Conservation (phyloP, 1,140 invertebrate species). For the Prorops nasuta region DNA sequence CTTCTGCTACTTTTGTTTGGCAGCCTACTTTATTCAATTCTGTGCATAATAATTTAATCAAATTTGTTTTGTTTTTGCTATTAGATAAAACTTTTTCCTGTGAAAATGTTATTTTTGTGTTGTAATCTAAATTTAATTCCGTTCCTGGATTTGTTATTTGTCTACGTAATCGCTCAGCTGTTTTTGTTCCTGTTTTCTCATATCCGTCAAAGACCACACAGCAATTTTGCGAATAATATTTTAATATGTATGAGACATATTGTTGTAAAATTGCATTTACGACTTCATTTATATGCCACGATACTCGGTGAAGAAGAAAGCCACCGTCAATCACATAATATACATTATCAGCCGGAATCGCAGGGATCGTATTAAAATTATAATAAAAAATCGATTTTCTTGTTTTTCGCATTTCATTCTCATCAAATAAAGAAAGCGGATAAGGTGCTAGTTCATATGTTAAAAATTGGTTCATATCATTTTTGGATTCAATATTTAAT, state of each 20-base stretch:
- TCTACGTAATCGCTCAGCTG: conserved; percentile 9
- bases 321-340: conserved; percentile 34
- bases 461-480: conserved; percentile 11
- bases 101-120: conserved; percentile 3
- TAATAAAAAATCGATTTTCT: conserved; percentile 30
- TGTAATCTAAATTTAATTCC: conserved; percentile 6
- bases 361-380: conserved; percentile 8
- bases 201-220: conserved; percentile 38
- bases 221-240: conserved; percentile 29
- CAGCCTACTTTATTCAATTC: conserved; percentile 2
- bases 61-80: conserved; percentile 8
- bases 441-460: conserved; percentile 34
- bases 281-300: conserved; percentile 28
- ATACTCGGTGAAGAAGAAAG: conserved; percentile 22
- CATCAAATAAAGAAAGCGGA: conserved; percentile 35
- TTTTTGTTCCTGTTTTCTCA: conserved; percentile 26
- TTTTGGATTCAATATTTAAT: conserved; percentile 5
- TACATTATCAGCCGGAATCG: conserved; percentile 26
- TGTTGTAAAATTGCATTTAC: conserved; percentile 26
- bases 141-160: conserved; percentile 16
- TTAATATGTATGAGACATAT: conserved; percentile 34
- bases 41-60: conserved; percentile 9
- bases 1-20: not conserved
- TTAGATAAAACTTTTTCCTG: conserved; percentile 9
- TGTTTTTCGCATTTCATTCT: conserved; percentile 33